phyloP scores from a whole-genome alignment of 2,888 invertebrate species.

The Tachystola acroxantha region DNA sequence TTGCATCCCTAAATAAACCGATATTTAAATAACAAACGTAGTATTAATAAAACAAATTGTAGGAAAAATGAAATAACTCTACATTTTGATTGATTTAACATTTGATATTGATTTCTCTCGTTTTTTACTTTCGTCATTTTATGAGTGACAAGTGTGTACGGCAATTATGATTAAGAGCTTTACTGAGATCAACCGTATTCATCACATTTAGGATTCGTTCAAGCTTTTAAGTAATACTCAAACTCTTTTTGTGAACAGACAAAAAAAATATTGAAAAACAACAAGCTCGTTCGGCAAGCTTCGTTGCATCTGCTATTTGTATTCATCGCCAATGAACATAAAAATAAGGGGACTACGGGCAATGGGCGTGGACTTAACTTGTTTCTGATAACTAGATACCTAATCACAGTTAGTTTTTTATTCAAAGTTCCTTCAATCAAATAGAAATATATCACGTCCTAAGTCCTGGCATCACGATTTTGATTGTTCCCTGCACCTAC shows the following conservation, averaged over 20 bases:
- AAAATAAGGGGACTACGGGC: constrained; percentile 1
- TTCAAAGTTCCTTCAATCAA: neutral
- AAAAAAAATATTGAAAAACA: neutral
- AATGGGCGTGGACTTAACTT: neutral
- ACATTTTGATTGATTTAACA: neutral
- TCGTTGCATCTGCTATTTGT: constrained; percentile 5
- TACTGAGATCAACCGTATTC: neutral
- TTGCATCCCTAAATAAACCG: constrained; percentile 19
- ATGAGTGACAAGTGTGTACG: no score
- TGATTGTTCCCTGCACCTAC: neutral
- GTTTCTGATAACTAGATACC: neutral
- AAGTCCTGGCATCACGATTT: neutral
- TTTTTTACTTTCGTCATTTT: no score
- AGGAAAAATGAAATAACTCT: no score
- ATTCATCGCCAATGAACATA: neutral
- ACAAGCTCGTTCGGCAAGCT: constrained; percentile 7
- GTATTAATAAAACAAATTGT: no score
- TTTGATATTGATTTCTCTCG: no score
- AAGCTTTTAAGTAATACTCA: no score
- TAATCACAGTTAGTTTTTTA: neutral
- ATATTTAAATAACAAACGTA: constrained; percentile 6
- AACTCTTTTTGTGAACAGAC: neutral
- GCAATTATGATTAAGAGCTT: no score
- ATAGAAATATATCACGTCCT: no score
- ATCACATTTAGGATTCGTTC: neutral